Evolutionary conservation across 2,888 invertebrate species (phyloP), one percentile per base, ranked within the genome.

Genomic region (Rotaria magnacalcarata): DNA sequence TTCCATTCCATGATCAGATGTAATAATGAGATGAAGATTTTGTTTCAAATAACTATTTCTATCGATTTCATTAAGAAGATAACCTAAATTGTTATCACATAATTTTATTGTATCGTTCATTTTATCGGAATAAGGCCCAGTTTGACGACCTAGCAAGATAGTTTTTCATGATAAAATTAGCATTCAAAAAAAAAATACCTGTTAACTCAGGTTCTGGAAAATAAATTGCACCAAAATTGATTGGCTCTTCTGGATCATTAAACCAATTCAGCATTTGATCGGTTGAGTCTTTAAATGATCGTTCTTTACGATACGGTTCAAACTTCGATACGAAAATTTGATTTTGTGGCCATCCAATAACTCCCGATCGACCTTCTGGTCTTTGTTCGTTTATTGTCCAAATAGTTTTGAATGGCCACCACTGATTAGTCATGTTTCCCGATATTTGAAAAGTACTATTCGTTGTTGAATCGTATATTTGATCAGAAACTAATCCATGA

Each of bases 201-300:
- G 67, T 67, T 1, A 92, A 90, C 90, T 94, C 95, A 0, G 94
- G 94, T 88, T 94, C 93, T 88, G 94, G 93, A 88, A 94, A 93
- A 89, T 94, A 94, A 75, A 94, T 86, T 90, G 94, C 92, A 0
- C 94, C 93, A 85, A 94, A 91, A 91, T 94, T 94, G 4, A 86
- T 75, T 11, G 86, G 84, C 27, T 67, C 34, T 2, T 80, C 43
- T 10, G 4, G 21, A 56, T 60, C 54, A 54, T 54, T 75, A 85
- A 85, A 86, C 41, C 60, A 75, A 1, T 27, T 21, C 8, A 85
- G 16, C 24, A 86, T 75, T 21, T 56, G 56, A 85, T 86, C 84
- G 34, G 85, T 50, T 21, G 56, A 47, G 3, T 86, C 86, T 47
- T 67, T 58, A 50, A 67, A 86, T 41, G 84, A 41, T 43, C 80